phyloP scores from a whole-genome alignment of 2,888 invertebrate genomes.

The Patella pellucida region DNA sequence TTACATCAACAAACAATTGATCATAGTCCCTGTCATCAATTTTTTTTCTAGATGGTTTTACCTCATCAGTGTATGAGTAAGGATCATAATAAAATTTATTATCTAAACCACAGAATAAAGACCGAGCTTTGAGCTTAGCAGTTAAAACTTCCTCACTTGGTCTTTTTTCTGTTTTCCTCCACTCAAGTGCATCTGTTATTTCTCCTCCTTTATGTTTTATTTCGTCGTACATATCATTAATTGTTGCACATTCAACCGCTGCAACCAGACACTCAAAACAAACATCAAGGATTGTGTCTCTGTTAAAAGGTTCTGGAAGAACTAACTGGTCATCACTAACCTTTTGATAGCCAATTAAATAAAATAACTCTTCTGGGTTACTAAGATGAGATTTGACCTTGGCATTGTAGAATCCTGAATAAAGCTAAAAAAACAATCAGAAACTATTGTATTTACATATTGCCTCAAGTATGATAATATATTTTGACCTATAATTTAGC shows the following conservation, averaged over 20 bases:
- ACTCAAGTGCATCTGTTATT: constrained; percentile 31
- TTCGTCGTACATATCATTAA: constrained; percentile 34
- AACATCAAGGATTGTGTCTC: constrained; percentile 36
- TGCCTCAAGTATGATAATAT: too few species aligned
- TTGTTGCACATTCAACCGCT: constrained; percentile 42
- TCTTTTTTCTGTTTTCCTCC: constrained; percentile 23
- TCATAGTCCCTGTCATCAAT: not conserved
- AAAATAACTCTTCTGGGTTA: constrained; percentile 41
- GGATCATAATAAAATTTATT: not conserved
- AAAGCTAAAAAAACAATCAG: constrained; percentile 39
- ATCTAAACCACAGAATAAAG: constrained; percentile 13
- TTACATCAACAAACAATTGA: not conserved
- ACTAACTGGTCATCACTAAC: constrained; percentile 29
- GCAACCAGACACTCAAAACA: constrained; percentile 52
- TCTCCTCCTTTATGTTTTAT: constrained; percentile 23
- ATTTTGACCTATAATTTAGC: too few species aligned
- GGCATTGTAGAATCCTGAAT: constrained; percentile 44
- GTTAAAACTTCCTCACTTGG: not conserved
- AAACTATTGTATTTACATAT: too few species aligned
- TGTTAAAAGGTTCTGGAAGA: constrained; percentile 27
- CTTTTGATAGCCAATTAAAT: constrained; percentile 43
- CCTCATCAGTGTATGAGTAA: constrained; percentile 15
- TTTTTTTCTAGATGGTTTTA: not conserved
- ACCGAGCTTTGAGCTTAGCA: not conserved
- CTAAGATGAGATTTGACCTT: constrained; percentile 45